phyloP scores from a whole-genome alignment of 2,888 invertebrate genomes.

The Drosophila merina region DNA sequence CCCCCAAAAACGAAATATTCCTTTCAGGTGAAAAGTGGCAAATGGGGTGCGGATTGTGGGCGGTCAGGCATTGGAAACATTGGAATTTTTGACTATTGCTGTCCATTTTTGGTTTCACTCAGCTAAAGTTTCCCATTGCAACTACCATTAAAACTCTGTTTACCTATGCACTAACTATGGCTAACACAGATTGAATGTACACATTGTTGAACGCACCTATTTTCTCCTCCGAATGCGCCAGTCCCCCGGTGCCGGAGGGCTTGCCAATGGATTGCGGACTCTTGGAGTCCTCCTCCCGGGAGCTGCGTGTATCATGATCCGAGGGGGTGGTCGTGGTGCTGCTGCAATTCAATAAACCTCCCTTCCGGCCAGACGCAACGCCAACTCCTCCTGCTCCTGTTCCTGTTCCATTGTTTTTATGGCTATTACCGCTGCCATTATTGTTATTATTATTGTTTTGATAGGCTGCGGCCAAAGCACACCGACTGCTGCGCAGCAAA shows the following conservation, averaged over 20 bases:
- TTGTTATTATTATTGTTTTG: conserved; percentile 48
- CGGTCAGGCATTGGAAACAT: neutral
- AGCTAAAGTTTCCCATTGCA: conserved; percentile 1
- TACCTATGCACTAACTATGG: neutral
- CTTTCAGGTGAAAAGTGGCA: neutral
- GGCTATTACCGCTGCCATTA: conserved; percentile 45
- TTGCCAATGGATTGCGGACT: conserved; percentile 82
- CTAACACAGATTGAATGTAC: neutral
- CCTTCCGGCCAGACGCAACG: conserved; percentile 6
- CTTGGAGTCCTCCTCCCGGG: conserved; percentile 83
- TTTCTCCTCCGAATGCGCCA: conserved; percentile 76
- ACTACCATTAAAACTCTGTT: neutral
- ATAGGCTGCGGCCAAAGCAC: conserved; percentile 49
- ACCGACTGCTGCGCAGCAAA: conserved; percentile 68
- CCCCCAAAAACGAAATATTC: conserved; percentile 24
- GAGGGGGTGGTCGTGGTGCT: conserved; percentile 80
- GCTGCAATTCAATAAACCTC: conserved; percentile 50
- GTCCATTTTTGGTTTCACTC: conserved; percentile 4
- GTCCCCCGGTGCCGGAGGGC: conserved; percentile 39
- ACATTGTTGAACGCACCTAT: conserved; percentile 70
- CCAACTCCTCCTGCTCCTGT: conserved; percentile 12
- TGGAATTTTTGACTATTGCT: conserved; percentile 32
- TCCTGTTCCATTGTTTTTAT: conserved; percentile 43
- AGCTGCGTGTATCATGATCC: conserved; percentile 83
- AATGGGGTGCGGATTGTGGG: neutral